Evolutionary conservation across 2,888 invertebrate genomes (phyloP).

Genomic region (Caenorhabditis auriculariae): DNA sequence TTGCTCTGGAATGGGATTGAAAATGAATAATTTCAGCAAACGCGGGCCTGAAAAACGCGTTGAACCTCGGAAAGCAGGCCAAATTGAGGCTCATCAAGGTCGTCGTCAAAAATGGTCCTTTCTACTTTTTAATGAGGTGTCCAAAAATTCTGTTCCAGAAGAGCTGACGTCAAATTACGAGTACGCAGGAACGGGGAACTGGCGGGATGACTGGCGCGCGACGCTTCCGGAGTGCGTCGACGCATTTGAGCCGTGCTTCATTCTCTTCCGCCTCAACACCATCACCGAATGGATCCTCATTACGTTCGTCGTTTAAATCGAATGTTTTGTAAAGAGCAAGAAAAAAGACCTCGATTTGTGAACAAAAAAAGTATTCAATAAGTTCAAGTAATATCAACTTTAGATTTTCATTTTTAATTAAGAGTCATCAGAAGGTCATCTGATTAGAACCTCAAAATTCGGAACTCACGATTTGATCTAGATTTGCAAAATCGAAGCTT

Average conservation of each 20-base stretch:
- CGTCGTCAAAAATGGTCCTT: constrained; percentile 57
- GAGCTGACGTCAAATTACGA: constrained; percentile 53
- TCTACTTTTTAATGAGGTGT: constrained; percentile 1
- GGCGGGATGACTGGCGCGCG: constrained; percentile 59
- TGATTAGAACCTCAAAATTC: no score
- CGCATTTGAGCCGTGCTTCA: constrained; percentile 78
- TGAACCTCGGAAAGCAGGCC: constrained; percentile 58
- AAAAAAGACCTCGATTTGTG: no score
- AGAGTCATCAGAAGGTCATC: background rate
- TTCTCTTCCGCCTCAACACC: constrained; percentile 75
- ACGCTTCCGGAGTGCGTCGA: constrained; percentile 63
- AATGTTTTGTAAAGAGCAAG: background rate
- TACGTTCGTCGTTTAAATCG: constrained; percentile 38
- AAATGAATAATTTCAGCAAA: constrained; percentile 53
- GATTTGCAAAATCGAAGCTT: no score
- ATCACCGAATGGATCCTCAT: constrained; percentile 83
- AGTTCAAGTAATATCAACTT: no score
- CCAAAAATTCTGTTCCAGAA: constrained; percentile 23
- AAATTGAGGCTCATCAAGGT: constrained; percentile 61
- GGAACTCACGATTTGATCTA: no score
- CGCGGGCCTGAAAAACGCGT: constrained; percentile 52
- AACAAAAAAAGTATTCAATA: no score
- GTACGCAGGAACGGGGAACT: constrained; percentile 51
- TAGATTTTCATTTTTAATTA: no score
- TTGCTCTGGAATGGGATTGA: background rate